These are phyloP conservation scores for Alouatta palliata DNA, from an alignment of 2,113 vertebrate species.

Conservation along the genomic window DNA sequence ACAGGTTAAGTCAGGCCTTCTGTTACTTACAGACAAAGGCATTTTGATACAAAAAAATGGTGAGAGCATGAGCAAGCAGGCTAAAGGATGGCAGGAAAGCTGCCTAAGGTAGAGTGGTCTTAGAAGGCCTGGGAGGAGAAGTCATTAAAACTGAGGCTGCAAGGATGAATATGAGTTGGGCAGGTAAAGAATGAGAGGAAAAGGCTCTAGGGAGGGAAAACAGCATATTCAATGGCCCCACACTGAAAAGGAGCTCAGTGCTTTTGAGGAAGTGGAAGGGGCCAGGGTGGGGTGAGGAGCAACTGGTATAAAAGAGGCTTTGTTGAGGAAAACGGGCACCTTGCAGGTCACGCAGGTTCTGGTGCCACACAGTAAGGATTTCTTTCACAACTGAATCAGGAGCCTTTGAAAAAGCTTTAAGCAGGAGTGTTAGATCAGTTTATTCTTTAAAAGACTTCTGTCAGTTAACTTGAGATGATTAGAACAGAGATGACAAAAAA, in stretches of 20 bases:
- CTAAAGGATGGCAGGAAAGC: neutral
- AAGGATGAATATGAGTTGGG: neutral
- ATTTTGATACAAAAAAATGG: neutral
- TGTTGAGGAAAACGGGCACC: neutral
- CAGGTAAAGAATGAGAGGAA: neutral
- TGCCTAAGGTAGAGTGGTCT: neutral
- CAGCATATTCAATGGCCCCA: neutral
- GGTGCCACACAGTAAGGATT: neutral
- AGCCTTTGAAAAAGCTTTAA: neutral
- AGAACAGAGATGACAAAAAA: neutral
- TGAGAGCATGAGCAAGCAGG: neutral
- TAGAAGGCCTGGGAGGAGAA: neutral
- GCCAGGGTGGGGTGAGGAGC: neutral
- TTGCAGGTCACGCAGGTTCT: no score
- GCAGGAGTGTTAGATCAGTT: neutral
- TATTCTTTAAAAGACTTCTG: neutral
- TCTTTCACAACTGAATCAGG: neutral
- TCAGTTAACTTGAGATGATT: neutral
- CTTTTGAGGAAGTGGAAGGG: neutral
- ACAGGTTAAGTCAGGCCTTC: neutral
- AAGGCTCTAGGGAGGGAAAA: neutral
- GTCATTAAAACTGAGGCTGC: neutral
- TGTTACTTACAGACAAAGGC: neutral
- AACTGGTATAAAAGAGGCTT: no score
- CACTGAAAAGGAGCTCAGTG: neutral